Base-by-base conservation (phyloP, 2,113 vertebrate genomes). In the Scophthalmus maximus region DNA sequence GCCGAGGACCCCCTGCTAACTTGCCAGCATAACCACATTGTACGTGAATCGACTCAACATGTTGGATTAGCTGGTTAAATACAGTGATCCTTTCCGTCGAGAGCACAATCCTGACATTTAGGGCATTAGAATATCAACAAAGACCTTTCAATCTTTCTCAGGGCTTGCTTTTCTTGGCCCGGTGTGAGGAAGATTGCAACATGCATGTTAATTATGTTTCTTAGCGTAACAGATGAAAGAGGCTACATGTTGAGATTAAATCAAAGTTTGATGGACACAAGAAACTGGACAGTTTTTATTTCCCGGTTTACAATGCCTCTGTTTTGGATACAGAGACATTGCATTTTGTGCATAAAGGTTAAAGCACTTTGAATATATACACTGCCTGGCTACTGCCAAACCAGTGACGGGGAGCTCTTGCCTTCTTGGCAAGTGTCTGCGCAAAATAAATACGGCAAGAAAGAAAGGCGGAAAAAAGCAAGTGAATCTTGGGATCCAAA, bases 61-160 rank as follows among this genome's bases (percentile, higher is more conserved):
- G 89, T 91, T 78, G 87, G 87, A 92, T 92, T 92, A 92, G 87
- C 88, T 82, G 80, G 71, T 87, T 88, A 91, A 90, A 93, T 74
- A 87, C 74, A 84, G 73, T 83, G 72, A 81, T 81, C 68, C 58
- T 79, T 88, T 88, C 78, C 79, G 67, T 82, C 71, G 67, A 61
- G 86, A 59, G 80, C 79, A 79, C 83, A 86, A 83, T 90, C 53
- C 36, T 88, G 89, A 89, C 88, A 87, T 90, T 88, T 84, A 78
- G 80, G 47, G 71, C 68, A 58, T 87, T 79, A 71, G 53, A 75
- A 89, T 81, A 38, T 71, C 36, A 69, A 78, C 44, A 85, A 87
- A 84, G 62, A 56, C 76, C 36, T 46, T 67, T 62, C 62, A 62
- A 18, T 79, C 46, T 69, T 61, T 87, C 86, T 88, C 71, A 73